phyloP scores from a whole-genome alignment of 2,888 invertebrate genomes.

The Epinotia demarniana region DNA sequence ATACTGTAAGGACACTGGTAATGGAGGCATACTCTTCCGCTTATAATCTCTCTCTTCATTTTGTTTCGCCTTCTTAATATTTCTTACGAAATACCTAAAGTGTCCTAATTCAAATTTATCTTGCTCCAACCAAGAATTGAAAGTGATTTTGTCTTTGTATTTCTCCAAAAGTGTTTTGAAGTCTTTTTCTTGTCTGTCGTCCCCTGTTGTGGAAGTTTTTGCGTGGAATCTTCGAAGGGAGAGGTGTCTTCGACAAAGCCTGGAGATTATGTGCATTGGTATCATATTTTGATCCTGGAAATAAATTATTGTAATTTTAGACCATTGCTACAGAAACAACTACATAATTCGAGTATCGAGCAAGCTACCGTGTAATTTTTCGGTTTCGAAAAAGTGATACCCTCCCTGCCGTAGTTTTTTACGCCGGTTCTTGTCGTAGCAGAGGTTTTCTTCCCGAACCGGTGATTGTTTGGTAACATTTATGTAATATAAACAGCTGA shows the following conservation, averaged over 20 bases:
- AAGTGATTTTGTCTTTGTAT: conserved; percentile 73
- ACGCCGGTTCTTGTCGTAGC: too few relatives aligned
- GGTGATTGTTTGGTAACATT: too few relatives aligned
- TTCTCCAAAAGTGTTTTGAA: conserved; percentile 63
- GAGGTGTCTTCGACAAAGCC: conserved; percentile 71
- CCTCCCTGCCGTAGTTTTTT: too few relatives aligned
- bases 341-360: not conserved
- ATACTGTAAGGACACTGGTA: conserved; percentile 84
- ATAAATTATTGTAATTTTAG: conserved; percentile 10
- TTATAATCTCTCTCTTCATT: conserved; percentile 53
- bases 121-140: conserved; percentile 74
- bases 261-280: conserved; percentile 66
- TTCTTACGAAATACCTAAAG: conserved; percentile 68
- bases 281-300: conserved; percentile 39
- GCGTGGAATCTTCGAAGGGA: conserved; percentile 58
- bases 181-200: conserved; percentile 51
- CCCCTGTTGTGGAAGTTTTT: conserved; percentile 51
- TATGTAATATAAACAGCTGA: too few relatives aligned
- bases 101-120: conserved; percentile 69
- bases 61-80: conserved; percentile 62
- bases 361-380: too few relatives aligned
- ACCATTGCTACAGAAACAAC: not conserved
- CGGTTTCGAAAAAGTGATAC: not conserved
- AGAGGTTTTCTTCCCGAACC: too few relatives aligned
- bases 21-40: conserved; percentile 67